These are phyloP conservation scores for Notolabrus celidotus DNA, from an alignment of 2,797 vertebrate genomes.

Conservation along the genomic window DNA sequence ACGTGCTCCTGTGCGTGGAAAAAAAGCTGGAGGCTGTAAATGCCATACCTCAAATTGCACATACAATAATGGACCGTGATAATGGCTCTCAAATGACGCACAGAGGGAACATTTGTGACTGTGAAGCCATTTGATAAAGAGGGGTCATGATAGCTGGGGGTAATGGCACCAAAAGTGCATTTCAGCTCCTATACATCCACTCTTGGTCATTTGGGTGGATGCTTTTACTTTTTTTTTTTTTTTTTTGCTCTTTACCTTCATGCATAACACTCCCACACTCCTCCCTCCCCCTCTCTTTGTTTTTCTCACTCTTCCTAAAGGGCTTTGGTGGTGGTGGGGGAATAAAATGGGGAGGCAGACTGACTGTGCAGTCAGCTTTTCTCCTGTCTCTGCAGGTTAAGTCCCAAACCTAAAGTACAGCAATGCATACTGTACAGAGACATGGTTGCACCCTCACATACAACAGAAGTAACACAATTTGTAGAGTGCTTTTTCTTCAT, in stretches of 20 bases:
- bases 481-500: not conserved
- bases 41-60: slow-evolving; percentile 57
- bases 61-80: slow-evolving; percentile 61
- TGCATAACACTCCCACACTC: slow-evolving; percentile 35
- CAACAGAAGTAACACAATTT: slow-evolving; percentile 18
- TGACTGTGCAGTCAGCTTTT: slow-evolving; percentile 45
- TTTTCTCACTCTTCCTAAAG: slow-evolving; percentile 39
- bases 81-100: slow-evolving; percentile 70
- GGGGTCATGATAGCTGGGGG: slow-evolving; percentile 63
- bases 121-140: slow-evolving; percentile 71
- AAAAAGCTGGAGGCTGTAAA: slow-evolving; percentile 53
- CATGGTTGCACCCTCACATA: slow-evolving; percentile 14
- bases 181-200: slow-evolving; percentile 60
- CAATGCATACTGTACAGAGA: slow-evolving; percentile 4
- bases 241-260: slow-evolving; percentile 6
- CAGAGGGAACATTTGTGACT: slow-evolving; percentile 67
- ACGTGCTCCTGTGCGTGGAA: not conserved
- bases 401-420: slow-evolving; percentile 49
- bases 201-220: slow-evolving; percentile 52
- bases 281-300: slow-evolving; percentile 23
- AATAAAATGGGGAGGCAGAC: not conserved
- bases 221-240: slow-evolving; percentile 54
- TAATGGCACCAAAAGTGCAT: slow-evolving; percentile 66
- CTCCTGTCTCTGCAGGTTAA: slow-evolving; percentile 50
- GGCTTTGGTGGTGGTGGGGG: not conserved